Conservation (phyloP, 2,113 vertebrate genomes). For the Dasyprocta punctata region DNA sequence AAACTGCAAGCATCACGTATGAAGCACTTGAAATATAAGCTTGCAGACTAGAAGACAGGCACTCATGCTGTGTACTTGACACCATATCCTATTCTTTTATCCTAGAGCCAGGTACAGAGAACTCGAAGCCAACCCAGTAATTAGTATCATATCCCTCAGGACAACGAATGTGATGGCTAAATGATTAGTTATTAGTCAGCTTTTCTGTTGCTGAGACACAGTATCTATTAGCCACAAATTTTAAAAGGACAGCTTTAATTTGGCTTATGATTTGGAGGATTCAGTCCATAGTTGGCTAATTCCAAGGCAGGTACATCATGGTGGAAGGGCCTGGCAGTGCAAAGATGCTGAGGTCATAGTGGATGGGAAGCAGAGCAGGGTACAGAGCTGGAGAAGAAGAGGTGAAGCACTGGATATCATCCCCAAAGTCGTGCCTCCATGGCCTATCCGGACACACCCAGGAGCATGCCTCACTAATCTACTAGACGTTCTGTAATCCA, state of each 20-base stretch:
- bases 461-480: neutral
- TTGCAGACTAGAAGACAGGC: neutral
- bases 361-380: neutral
- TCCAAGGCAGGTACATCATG: neutral
- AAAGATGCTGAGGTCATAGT: neutral
- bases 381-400: neutral
- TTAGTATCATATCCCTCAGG: neutral
- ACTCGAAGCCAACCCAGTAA: neutral
- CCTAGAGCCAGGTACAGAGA: neutral
- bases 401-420: no score
- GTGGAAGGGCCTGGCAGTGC: neutral
- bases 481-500: neutral
- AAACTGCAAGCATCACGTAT: neutral
- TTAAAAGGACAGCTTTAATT: neutral
- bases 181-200: neutral
- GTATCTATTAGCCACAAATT: neutral
- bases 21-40: neutral
- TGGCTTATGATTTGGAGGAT: neutral
- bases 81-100: neutral
- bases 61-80: neutral
- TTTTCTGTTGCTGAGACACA: neutral
- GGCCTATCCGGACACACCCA: neutral
- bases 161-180: neutral
- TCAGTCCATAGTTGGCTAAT: neutral
- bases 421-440: rapidly evolving